Conservation (phyloP, 1,140 invertebrate species). For the Maniola jurtina region DNA sequence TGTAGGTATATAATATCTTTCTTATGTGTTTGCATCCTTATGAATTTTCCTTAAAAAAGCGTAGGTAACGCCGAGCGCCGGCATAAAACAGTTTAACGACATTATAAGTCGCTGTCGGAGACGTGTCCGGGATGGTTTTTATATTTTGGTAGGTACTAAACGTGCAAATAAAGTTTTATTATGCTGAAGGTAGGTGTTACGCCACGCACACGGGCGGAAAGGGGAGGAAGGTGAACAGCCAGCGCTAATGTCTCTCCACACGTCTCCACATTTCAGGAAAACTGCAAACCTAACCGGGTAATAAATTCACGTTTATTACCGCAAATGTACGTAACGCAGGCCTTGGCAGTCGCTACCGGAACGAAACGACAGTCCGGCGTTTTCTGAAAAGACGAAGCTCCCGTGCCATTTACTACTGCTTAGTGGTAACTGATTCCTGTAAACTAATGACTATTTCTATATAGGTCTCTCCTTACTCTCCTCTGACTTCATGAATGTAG, state of each 20-base stretch:
- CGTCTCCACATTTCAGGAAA: conserved; percentile 71
- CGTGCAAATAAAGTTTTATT: conserved; percentile 51
- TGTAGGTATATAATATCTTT: neutral
- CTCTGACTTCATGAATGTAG: too few relatives aligned
- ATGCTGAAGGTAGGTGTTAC: conserved; percentile 39
- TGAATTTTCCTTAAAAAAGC: neutral
- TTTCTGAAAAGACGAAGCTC: neutral
- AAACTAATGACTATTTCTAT: too few relatives aligned
- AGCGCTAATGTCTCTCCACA: conserved; percentile 62
- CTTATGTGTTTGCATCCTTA: neutral
- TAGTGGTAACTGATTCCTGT: too few relatives aligned
- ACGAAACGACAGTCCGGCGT: conserved; percentile 37
- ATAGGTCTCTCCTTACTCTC: too few relatives aligned
- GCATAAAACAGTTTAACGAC: conserved; percentile 41
- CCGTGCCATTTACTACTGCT: too few relatives aligned
- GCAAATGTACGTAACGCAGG: conserved; percentile 58
- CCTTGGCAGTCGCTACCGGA: conserved; percentile 60
- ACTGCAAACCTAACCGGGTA: conserved; percentile 71
- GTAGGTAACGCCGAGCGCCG: conserved; percentile 17
- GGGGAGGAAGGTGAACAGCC: conserved; percentile 31
- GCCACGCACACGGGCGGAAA: conserved; percentile 18
- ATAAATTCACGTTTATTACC: conserved; percentile 77
- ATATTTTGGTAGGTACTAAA: conserved; percentile 47
- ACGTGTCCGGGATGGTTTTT: conserved; percentile 34
- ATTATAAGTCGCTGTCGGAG: conserved; percentile 38